phyloP scores from a whole-genome alignment of 64 coral and sea anemone species.

The Montipora sp. region DNA sequence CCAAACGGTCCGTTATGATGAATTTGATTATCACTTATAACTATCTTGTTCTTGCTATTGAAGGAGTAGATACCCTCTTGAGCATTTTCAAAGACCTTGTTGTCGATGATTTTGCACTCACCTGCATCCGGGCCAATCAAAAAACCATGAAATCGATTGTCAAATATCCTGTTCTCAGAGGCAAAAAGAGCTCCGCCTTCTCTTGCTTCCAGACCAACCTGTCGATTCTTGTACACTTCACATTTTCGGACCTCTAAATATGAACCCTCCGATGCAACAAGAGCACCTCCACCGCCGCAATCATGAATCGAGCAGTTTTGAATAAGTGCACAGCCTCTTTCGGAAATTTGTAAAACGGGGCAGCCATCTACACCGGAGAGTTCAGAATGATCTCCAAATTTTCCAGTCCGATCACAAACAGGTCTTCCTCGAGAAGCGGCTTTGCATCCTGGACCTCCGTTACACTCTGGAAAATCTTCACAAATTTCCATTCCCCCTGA shows the following conservation, averaged over 20 bases:
- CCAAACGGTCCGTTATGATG: slow-evolving; percentile 82
- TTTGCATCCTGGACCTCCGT: slow-evolving; percentile 71
- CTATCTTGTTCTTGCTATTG: background rate
- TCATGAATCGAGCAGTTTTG: slow-evolving; percentile 57
- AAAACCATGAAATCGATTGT: slow-evolving; percentile 56
- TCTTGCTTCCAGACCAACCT: slow-evolving; percentile 73
- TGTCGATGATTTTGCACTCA: slow-evolving; percentile 30
- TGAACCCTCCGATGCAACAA: slow-evolving; percentile 14
- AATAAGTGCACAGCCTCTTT: slow-evolving; percentile 3
- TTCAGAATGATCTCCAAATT: slow-evolving; percentile 6
- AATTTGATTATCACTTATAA: slow-evolving; percentile 35
- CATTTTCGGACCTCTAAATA: slow-evolving; percentile 10
- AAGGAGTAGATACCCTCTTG: slow-evolving; percentile 37
- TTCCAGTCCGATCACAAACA: slow-evolving; percentile 63
- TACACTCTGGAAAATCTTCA: slow-evolving; percentile 85
- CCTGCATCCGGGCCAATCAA: slow-evolving; percentile 70
- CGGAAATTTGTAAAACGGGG: slow-evolving; percentile 36
- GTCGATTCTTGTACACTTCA: slow-evolving; percentile 53
- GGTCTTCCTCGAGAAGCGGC: slow-evolving; percentile 2
- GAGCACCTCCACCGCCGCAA: slow-evolving; percentile 65
- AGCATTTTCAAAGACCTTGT: slow-evolving; percentile 76
- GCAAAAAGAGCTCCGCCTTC: slow-evolving; percentile 54
- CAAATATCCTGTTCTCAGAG: slow-evolving; percentile 54
- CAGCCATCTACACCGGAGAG: slow-evolving; percentile 8
- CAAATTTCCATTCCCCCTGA: slow-evolving; percentile 64